These are phyloP conservation scores for Takifugu bimaculatus DNA, from an alignment of 2,113 vertebrate genomes.

Conservation along the genomic window DNA sequence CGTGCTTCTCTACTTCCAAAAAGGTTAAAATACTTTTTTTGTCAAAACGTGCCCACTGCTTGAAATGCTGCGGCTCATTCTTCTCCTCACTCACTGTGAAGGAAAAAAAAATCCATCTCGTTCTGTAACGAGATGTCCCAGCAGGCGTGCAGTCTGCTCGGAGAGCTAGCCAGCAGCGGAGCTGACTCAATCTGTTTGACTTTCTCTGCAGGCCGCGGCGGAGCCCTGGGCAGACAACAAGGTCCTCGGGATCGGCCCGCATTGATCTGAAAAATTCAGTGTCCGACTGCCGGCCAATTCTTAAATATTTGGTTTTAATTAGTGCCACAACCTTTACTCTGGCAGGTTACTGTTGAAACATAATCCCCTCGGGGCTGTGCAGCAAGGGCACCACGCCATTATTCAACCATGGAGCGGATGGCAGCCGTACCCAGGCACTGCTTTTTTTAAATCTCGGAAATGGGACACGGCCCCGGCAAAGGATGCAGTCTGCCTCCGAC, in stretches of 20 bases:
- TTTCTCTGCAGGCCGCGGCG: constrained; percentile 56
- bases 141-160: constrained; percentile 44
- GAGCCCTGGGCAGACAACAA: constrained; percentile 60
- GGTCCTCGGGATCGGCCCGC: constrained; percentile 55
- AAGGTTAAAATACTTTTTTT: constrained; percentile 5
- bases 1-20: background rate
- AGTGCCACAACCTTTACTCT: constrained; percentile 77
- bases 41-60: constrained; percentile 19
- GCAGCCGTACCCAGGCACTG: constrained; percentile 46
- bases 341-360: constrained; percentile 72
- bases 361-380: constrained; percentile 63
- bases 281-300: constrained; percentile 54
- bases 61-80: constrained; percentile 35
- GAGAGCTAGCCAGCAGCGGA: constrained; percentile 57
- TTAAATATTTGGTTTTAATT: constrained; percentile 82
- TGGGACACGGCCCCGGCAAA: constrained; percentile 50
- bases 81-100: constrained; percentile 45
- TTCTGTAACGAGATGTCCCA: constrained; percentile 53
- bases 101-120: background rate
- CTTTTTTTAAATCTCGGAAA: constrained; percentile 56
- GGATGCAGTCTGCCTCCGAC: constrained; percentile 57
- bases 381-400: constrained; percentile 60
- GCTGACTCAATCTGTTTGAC: constrained; percentile 68
- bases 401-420: constrained; percentile 55
- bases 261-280: constrained; percentile 72